Conservation (phyloP, 2,113 vertebrate genomes). For the Salvelinus alpinus region DNA sequence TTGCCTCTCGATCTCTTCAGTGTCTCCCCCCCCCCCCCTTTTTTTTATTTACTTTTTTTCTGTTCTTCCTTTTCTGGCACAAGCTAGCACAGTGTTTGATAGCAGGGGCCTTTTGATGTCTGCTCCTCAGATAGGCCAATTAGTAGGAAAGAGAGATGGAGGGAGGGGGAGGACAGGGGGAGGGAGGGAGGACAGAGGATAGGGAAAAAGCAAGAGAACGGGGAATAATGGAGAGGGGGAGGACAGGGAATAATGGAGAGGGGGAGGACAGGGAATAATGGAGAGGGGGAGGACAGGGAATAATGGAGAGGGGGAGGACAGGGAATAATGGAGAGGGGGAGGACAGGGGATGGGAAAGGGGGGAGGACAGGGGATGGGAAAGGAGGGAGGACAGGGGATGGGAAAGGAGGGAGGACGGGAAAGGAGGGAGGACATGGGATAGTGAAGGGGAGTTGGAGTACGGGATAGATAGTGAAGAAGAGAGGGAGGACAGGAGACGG, state of each 20-base stretch:
- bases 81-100: slow-evolving; percentile 34
- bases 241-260: too few relatives aligned
- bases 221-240: slow-evolving; percentile 24
- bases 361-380: too few relatives aligned
- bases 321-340: too few relatives aligned
- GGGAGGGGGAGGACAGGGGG: slow-evolving; percentile 37
- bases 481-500: too few relatives aligned
- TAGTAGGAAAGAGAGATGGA: slow-evolving; percentile 55
- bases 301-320: too few relatives aligned
- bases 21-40: not conserved
- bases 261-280: not conserved
- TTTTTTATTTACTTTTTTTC: not conserved
- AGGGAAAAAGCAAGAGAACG: slow-evolving; percentile 10
- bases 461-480: too few relatives aligned
- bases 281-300: too few relatives aligned
- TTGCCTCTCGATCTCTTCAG: not conserved
- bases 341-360: too few relatives aligned
- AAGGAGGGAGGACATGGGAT: too few relatives aligned
- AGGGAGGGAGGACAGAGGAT: slow-evolving; percentile 32
- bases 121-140: slow-evolving; percentile 68
- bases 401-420: too few relatives aligned
- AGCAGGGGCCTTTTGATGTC: slow-evolving; percentile 66
- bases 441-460: too few relatives aligned
- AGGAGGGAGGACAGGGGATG: too few relatives aligned
- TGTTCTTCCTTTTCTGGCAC: slow-evolving; percentile 17